Evolutionary conservation across 1,140 invertebrate genomes (phyloP).

Genomic region (Caenorhabditis elegans): WBcel235 BX284604.4:11761001-11761500

Average conservation of each 20-base stretch:
- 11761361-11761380: not conserved
- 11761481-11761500: too few relatives aligned
- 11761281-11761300: not conserved
- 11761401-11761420: not conserved
- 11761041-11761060: slow-evolving; percentile 16
- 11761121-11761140: slow-evolving; percentile 23
- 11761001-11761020: slow-evolving; percentile 19
- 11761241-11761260: slow-evolving; percentile 26
- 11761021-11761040: slow-evolving; percentile 32
- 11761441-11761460: not conserved
- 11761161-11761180: slow-evolving; percentile 22
- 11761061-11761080: slow-evolving; percentile 27
- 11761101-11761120: not conserved
- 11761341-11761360: not conserved
- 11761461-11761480: not conserved
- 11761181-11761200: not conserved
- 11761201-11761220: not conserved
- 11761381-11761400: slow-evolving; percentile 20
- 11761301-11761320: not conserved
- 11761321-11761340: slow-evolving; percentile 26
- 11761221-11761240: slow-evolving; percentile 23
- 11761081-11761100: slow-evolving; percentile 18
- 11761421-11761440: not conserved
- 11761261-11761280: not conserved
- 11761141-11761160: slow-evolving; percentile 27